Evolutionary conservation across 2,888 invertebrate genomes (phyloP).

Genomic region (Xylota sylvarum): DNA sequence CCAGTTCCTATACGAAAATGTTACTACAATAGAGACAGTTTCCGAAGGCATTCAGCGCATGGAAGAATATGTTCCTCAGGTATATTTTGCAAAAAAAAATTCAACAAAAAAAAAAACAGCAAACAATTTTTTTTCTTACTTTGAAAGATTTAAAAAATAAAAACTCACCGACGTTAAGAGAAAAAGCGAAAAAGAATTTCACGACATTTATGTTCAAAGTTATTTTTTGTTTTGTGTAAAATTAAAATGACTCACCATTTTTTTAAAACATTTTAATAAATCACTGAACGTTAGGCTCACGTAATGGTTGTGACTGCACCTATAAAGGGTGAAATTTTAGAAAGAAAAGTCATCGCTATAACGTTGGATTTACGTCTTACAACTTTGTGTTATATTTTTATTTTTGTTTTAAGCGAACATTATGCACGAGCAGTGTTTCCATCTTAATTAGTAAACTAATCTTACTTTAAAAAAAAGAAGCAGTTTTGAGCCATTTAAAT

Average conservation of each 20-base stretch:
- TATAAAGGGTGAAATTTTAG: not conserved
- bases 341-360: slow-evolving; percentile 45
- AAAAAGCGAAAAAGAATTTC: slow-evolving; percentile 71
- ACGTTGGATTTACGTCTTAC: slow-evolving; percentile 55
- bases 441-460: not conserved
- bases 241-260: slow-evolving; percentile 56
- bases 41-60: slow-evolving; percentile 85
- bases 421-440: slow-evolving; percentile 53
- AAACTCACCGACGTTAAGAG: slow-evolving; percentile 44
- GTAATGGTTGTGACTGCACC: slow-evolving; percentile 53
- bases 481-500: not conserved
- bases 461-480: too few species aligned
- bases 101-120: slow-evolving; percentile 70
- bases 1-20: slow-evolving; percentile 85
- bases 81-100: slow-evolving; percentile 76
- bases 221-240: slow-evolving; percentile 39
- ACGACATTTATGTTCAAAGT: slow-evolving; percentile 65
- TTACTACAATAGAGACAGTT: slow-evolving; percentile 84
- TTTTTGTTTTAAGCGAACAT: slow-evolving; percentile 19
- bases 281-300: slow-evolving; percentile 48
- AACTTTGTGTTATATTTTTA: slow-evolving; percentile 8
- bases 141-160: slow-evolving; percentile 26
- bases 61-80: slow-evolving; percentile 85
- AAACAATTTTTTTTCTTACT: slow-evolving; percentile 55
- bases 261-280: slow-evolving; percentile 32